Percentiles rank a stretch among this genome's conserved stretches.
Conservation (phyloP, 2,113 vertebrate genomes). For the Chauna torquata region DNA sequence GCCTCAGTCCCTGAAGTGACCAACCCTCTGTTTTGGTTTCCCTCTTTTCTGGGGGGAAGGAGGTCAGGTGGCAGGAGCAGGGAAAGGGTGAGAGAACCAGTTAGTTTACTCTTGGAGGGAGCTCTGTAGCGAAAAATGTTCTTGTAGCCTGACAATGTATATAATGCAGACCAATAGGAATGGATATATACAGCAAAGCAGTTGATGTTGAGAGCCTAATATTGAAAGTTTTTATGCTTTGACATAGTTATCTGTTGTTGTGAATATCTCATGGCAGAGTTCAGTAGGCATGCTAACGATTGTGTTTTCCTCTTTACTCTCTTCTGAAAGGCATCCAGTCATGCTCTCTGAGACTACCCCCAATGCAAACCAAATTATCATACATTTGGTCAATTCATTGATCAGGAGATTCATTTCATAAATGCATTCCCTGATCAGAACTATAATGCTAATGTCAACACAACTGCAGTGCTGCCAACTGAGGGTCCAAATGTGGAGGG, state of each 20-base stretch:
- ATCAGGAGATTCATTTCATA: background rate
- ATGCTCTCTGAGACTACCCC: background rate
- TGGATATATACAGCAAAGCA: background rate
- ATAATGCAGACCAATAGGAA: background rate
- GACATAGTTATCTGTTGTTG: background rate
- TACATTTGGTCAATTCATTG: background rate
- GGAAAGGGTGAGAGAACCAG: background rate
- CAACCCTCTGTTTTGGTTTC: background rate
- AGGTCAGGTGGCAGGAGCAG: background rate
- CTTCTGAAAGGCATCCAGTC: background rate
- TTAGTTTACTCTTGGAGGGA: background rate
- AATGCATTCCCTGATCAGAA: background rate
- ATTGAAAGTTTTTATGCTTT: background rate
- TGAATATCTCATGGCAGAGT: background rate
- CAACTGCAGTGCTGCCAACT: background rate
- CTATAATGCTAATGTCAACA: background rate
- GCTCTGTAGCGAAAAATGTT: background rate
- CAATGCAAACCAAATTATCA: background rate
- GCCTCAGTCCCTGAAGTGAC: background rate
- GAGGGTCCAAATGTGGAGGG: background rate
- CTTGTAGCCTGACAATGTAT: too few species aligned
- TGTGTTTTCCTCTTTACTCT: background rate
- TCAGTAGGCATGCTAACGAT: background rate
- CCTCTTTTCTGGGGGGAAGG: background rate
- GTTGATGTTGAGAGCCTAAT: background rate